phyloP scores from a whole-genome alignment of 2,888 invertebrate species.

The Eupithecia abbreviata region DNA sequence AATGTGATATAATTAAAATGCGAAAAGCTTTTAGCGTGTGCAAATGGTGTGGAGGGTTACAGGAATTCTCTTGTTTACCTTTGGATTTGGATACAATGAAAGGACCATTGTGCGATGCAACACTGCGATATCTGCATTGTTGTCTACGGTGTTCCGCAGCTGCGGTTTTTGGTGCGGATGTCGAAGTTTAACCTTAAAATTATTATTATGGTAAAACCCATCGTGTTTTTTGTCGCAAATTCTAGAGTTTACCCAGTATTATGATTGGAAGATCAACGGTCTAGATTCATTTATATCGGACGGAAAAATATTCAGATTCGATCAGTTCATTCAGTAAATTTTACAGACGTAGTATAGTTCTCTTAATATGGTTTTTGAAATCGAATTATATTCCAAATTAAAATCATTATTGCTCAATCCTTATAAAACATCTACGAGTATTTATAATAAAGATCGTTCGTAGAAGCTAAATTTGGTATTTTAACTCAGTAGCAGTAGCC shows the following conservation, averaged over 20 bases:
- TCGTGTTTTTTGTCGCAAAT: not conserved
- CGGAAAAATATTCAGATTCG: not conserved
- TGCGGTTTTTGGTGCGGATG: slow-evolving; percentile 51
- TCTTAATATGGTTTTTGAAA: not conserved
- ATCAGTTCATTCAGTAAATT: not conserved
- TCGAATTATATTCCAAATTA: not conserved
- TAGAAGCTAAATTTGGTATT: not conserved
- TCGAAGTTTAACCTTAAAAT: slow-evolving; percentile 15
- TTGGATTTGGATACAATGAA: slow-evolving; percentile 58
- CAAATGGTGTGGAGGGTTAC: slow-evolving; percentile 45
- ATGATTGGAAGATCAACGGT: not conserved
- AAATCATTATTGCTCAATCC: not conserved
- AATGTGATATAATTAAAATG: slow-evolving; percentile 20
- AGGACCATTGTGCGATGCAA: slow-evolving; percentile 52
- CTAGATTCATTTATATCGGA: not conserved
- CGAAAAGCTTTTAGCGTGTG: slow-evolving; percentile 34
- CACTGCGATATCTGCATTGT: slow-evolving; percentile 51
- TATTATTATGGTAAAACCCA: not conserved
- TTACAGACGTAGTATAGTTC: not conserved
- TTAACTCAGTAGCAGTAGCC: not conserved
- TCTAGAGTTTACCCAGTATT: not conserved
- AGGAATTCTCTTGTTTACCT: slow-evolving; percentile 50
- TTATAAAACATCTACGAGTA: not conserved
- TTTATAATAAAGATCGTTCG: not conserved
- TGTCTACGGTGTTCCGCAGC: slow-evolving; percentile 58